Evolutionary conservation across 2,888 invertebrate species (phyloP).

Genomic region (Ochropleura leucogaster): DNA sequence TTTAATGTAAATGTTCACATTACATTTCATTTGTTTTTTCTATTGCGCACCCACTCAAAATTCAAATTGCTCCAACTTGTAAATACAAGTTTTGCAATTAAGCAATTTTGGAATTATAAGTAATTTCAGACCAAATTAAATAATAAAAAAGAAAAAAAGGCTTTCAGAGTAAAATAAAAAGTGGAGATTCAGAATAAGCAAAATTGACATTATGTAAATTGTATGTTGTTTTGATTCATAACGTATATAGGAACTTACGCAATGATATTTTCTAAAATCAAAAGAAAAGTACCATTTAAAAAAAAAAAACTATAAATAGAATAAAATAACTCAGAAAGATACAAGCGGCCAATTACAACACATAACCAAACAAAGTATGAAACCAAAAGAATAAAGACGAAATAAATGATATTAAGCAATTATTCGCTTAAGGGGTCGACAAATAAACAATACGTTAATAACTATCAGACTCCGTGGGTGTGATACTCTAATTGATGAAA

Average conservation of each 20-base stretch:
- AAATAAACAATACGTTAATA: constrained; percentile 55
- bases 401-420: constrained; percentile 40
- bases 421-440: constrained; percentile 44
- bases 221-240: not conserved
- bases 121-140: constrained; percentile 1
- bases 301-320: not conserved
- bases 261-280: not conserved
- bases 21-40: no score
- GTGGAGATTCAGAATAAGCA: constrained; percentile 1
- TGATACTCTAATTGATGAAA: constrained; percentile 67
- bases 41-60: no score
- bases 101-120: not conserved
- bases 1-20: no score
- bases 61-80: no score
- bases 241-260: not conserved
- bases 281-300: not conserved
- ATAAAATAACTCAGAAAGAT: not conserved
- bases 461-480: constrained; percentile 58
- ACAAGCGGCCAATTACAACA: not conserved
- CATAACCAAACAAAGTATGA: not conserved
- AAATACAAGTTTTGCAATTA: not conserved
- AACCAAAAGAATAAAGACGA: constrained; percentile 21
- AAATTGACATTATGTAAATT: constrained; percentile 24
- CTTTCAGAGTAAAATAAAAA: constrained; percentile 6
- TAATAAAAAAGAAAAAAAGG: not conserved